A percentile compares a stretch with the other conserved stretches of the same genome.
Evolutionary conservation across 2,888 invertebrate species (phyloP).

Genomic region (Cyrtodaria siliqua): DNA sequence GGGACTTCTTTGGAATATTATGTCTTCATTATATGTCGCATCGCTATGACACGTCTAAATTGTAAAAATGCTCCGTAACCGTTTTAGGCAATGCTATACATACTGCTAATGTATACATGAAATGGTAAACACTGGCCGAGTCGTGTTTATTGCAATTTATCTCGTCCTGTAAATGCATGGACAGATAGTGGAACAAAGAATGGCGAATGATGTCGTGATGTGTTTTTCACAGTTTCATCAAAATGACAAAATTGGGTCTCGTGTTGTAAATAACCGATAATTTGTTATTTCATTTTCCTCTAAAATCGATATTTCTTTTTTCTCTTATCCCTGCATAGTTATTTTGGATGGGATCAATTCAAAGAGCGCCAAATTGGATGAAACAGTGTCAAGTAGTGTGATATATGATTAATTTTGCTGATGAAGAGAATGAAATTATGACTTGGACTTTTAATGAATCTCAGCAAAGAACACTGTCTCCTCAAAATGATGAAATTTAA

Average conservation of each 20-base stretch:
- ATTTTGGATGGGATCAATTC: not conserved
- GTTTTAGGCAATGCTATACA: no score
- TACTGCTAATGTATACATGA: no score
- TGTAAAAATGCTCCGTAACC: no score
- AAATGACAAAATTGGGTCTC: constrained; percentile 11
- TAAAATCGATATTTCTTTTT: constrained; percentile 13
- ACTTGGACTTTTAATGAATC: constrained; percentile 59
- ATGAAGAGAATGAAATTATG: constrained; percentile 44
- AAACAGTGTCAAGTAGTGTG: constrained; percentile 4
- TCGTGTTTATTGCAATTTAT: constrained; percentile 29
- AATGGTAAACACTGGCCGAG: no score
- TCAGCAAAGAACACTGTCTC: constrained; percentile 61
- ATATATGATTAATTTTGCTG: constrained; percentile 12
- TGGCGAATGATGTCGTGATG: not conserved
- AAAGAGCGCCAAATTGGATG: constrained; percentile 11
- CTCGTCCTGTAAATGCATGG: constrained; percentile 6
- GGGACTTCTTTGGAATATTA: no score
- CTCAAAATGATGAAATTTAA: constrained; percentile 63
- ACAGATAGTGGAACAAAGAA: constrained; percentile 3
- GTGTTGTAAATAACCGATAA: constrained; percentile 17
- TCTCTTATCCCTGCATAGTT: constrained; percentile 5
- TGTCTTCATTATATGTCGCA: no score
- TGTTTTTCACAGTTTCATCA: constrained; percentile 22
- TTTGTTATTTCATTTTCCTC: not conserved
- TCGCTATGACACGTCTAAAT: no score